Percentiles rank a stretch among this genome's conserved stretches.
These are phyloP conservation scores for Pseudococcus jackbeardsleyi DNA, from an alignment of 2,888 invertebrate species.

Conservation along the genomic window DNA sequence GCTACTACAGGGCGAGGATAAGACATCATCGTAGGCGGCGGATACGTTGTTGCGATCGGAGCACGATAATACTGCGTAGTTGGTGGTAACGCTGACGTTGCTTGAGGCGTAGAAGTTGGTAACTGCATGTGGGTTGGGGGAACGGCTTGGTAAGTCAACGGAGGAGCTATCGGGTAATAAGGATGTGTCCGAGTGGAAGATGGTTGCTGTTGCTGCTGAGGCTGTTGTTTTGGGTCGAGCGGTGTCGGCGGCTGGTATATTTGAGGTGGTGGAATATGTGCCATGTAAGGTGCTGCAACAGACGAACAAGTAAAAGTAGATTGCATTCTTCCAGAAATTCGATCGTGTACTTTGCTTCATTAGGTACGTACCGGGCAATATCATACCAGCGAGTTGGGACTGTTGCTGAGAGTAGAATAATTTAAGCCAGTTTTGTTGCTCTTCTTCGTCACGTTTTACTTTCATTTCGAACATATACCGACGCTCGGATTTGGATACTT, in stretches of 20 bases:
- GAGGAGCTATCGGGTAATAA: constrained; percentile 65
- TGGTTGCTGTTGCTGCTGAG: constrained; percentile 43
- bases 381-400: background rate
- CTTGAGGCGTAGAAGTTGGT: constrained; percentile 65
- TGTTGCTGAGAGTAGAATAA: constrained; percentile 46
- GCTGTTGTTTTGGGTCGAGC: constrained; percentile 61
- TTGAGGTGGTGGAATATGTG: constrained; percentile 54
- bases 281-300: background rate
- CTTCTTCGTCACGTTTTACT: constrained; percentile 56
- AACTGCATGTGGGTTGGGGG: constrained; percentile 67
- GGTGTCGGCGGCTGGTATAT: constrained; percentile 65
- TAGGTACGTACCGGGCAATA: constrained; percentile 35
- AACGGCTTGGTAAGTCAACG: constrained; percentile 61
- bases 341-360: background rate
- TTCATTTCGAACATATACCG: constrained; percentile 61
- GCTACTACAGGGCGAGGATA: constrained; percentile 68
- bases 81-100: constrained; percentile 63
- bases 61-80: constrained; percentile 67
- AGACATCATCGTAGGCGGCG: constrained; percentile 69
- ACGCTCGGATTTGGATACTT: constrained; percentile 51
- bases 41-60: constrained; percentile 44
- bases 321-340: background rate
- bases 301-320: background rate
- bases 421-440: constrained; percentile 49
- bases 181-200: constrained; percentile 67